Percentiles rank a stretch among this genome's conserved stretches.
These are phyloP conservation scores for Ovis canadensis DNA, from an alignment of 2,113 vertebrate genomes.

Conservation along the genomic window DNA sequence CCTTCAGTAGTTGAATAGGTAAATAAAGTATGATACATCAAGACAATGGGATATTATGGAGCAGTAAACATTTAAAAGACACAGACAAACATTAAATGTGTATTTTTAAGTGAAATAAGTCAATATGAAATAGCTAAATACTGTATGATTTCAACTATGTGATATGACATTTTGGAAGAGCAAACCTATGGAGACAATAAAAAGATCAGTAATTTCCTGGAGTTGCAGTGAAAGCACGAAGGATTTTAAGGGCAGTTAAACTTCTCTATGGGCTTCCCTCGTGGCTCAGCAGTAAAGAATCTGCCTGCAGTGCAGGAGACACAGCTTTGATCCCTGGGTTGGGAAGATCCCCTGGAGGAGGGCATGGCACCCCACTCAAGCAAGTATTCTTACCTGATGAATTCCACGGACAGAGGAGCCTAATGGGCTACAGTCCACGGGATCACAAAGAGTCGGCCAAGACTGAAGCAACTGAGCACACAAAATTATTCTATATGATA, in stretches of 20 bases:
- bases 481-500: neutral
- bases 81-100: neutral
- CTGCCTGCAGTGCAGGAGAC: neutral
- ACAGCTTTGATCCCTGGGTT: neutral
- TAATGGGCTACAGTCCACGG: neutral
- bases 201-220: neutral
- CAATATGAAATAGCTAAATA: neutral
- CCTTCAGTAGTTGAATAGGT: neutral
- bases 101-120: neutral
- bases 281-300: neutral
- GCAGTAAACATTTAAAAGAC: neutral
- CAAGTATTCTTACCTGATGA: neutral
- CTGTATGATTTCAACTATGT: neutral
- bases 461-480: neutral
- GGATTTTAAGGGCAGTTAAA: neutral
- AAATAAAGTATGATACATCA: neutral
- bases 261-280: neutral
- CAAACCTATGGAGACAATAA: neutral
- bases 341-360: neutral
- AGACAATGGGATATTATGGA: neutral
- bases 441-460: neutral
- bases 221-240: rapidly evolving
- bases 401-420: neutral
- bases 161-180: neutral
- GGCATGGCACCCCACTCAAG: neutral